Percentiles rank a stretch among this genome's conserved stretches.
Evolutionary conservation across 2,888 invertebrate species (phyloP).

Genomic region (Eupithecia dodoneata): DNA sequence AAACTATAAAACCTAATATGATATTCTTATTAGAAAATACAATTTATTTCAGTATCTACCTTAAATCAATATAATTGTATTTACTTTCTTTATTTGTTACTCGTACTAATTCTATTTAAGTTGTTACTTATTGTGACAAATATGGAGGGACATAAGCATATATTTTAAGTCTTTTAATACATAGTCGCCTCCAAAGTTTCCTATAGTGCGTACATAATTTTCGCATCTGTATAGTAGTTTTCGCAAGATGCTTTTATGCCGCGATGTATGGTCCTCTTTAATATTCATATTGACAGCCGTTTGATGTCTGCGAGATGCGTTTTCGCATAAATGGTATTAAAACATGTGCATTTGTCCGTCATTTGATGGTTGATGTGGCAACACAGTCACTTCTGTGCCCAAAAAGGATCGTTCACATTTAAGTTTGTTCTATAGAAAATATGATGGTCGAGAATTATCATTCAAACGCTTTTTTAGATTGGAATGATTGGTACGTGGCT

Average conservation of each 20-base stretch:
- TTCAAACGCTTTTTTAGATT: not conserved
- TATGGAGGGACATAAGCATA: not conserved
- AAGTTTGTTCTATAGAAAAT: not conserved
- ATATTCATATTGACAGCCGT: conserved; percentile 29
- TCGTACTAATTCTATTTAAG: too few relatives aligned
- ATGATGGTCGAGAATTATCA: not conserved
- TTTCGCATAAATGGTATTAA: conserved; percentile 14
- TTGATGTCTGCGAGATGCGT: conserved; percentile 13
- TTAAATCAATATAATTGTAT: too few relatives aligned
- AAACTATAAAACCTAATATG: not conserved
- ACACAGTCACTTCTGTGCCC: conserved; percentile 4
- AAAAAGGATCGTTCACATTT: conserved; percentile 10
- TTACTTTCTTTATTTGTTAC: too few relatives aligned
- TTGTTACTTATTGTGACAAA: not conserved
- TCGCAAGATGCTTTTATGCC: conserved; percentile 32
- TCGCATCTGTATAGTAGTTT: conserved; percentile 10
- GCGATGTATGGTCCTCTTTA: conserved; percentile 26
- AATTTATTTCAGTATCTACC: too few relatives aligned
- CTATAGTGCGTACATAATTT: conserved; percentile 16
- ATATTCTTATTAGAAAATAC: too few relatives aligned
- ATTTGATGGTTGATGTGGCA: not conserved
- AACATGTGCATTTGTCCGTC: conserved; percentile 6
- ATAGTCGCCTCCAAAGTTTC: not conserved
- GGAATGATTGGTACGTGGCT: not conserved
- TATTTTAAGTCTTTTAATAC: not conserved